Percentiles rank a stretch among this genome's conserved stretches.
These are phyloP conservation scores for Campoletis raptor DNA, from an alignment of 2,888 invertebrate genomes.

Conservation along the genomic window DNA sequence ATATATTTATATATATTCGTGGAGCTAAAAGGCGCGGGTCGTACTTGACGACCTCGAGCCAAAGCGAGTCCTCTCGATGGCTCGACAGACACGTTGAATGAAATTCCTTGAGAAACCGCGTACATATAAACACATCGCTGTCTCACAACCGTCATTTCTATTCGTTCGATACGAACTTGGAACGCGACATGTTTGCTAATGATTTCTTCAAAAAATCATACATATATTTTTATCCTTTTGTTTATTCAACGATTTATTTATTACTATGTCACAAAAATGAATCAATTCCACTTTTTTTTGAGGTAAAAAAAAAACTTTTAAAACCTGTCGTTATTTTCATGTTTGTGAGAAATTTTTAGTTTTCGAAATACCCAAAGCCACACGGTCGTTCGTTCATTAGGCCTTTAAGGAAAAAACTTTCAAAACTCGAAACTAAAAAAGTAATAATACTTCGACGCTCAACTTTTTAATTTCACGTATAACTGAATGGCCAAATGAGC, in stretches of 20 bases:
- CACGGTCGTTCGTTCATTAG: too few species aligned
- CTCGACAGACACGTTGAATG: constrained; percentile 57
- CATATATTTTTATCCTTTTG: background rate
- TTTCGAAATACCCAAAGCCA: background rate
- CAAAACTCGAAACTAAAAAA: too few species aligned
- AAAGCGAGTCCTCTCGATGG: constrained; percentile 44
- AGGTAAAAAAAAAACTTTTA: background rate
- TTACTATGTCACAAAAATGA: background rate
- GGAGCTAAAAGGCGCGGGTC: constrained; percentile 38
- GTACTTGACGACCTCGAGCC: constrained; percentile 65
- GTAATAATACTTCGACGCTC: too few species aligned
- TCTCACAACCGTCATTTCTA: constrained; percentile 9
- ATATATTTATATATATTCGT: constrained; percentile 9
- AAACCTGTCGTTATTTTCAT: background rate
- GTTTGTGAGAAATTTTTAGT: background rate
- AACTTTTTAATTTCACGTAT: too few species aligned
- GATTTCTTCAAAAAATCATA: background rate
- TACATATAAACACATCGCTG: background rate
- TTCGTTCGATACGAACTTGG: constrained; percentile 22
- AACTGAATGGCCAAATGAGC: too few species aligned
- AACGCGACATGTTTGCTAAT: constrained; percentile 6
- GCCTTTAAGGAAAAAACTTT: too few species aligned
- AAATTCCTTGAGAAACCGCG: constrained; percentile 63
- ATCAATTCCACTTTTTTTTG: background rate
- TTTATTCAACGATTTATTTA: background rate